Evolutionary conservation across 2,888 invertebrate genomes (phyloP), one percentile per base, ranked within the genome.

Genomic region (Gryllus longicercus): DNA sequence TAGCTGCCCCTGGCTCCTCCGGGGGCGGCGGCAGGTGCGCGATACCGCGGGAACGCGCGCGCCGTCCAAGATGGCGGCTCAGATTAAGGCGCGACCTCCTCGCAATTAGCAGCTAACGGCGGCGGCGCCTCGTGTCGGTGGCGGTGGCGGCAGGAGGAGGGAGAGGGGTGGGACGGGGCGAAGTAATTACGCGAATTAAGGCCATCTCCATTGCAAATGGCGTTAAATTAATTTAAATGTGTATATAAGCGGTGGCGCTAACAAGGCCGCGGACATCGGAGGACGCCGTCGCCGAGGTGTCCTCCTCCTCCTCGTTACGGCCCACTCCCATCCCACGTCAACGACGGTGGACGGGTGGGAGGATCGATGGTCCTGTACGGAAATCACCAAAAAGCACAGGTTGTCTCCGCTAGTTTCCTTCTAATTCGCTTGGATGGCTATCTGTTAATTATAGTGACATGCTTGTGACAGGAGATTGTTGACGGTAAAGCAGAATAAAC

Each of bases 121-220:
- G 63, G 63, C 63, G 16, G 38, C 38, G 38, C 38, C 38, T 38
- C 38, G 38, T 8, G 38, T 38, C 38, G 38, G 38, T 1, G 38
- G 38, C 38, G 8, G 38, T 38, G 25, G 25, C 2, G 25, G 25
- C 25, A 4, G 25, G 25, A 38, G 25, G 38, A 4, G 38, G 38
- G 38, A 5, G 38, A 38, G 5, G 38, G 38, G 38, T 8, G 63
- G 16, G 63, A n/a, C 16, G 63, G 63, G 63, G 63, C n/a, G n/a
- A 63, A 63, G 63, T 63, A 63, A 63, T 63, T 63, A 63, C 63
- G 63, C 63, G n/a, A 14, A 63, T 63, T 63, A 18, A 63, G n/a
- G 63, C n/a, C 14, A 63, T 63, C 63, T 63, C 63, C 63, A 63
- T 63, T 63, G 63, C 63, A 63, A 63, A 63, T 63, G n/a, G 63